Conservation (phyloP, 2,113 vertebrate species). For the Dasyprocta punctata region DNA sequence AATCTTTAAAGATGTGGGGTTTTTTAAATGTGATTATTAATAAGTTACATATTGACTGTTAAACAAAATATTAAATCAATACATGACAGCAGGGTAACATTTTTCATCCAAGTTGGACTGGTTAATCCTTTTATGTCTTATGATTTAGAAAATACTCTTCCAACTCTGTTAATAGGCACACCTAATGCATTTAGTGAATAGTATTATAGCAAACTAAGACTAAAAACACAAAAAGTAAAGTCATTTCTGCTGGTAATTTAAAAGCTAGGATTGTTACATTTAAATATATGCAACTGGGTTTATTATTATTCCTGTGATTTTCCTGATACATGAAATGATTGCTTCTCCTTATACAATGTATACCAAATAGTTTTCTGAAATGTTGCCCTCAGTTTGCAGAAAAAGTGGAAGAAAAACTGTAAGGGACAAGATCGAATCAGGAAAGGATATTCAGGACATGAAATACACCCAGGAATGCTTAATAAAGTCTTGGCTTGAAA, state of each 20-base stretch:
- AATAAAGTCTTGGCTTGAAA: not conserved
- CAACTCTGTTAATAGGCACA: not conserved
- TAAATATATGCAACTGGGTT: not conserved
- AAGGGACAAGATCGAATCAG: not conserved
- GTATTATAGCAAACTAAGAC: not conserved
- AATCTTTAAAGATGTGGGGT: not conserved
- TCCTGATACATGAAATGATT: not conserved
- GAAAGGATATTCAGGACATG: not conserved
- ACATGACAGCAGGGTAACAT: not conserved
- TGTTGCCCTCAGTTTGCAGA: not conserved
- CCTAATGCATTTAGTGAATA: not conserved
- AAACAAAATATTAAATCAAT: constrained; percentile 19
- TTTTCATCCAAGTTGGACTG: not conserved
- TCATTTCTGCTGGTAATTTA: not conserved
- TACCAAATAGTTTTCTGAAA: not conserved
- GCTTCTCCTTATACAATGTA: not conserved
- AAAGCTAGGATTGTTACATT: not conserved
- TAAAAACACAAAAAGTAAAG: not conserved
- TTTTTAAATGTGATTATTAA: not conserved
- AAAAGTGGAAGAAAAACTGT: not conserved
- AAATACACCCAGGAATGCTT: not conserved
- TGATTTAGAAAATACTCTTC: not conserved
- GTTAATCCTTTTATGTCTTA: not conserved
- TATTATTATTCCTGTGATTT: not conserved
- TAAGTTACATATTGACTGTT: not conserved